phyloP scores from a whole-genome alignment of 2,113 vertebrate species.

The Chinchilla lanigera region DNA sequence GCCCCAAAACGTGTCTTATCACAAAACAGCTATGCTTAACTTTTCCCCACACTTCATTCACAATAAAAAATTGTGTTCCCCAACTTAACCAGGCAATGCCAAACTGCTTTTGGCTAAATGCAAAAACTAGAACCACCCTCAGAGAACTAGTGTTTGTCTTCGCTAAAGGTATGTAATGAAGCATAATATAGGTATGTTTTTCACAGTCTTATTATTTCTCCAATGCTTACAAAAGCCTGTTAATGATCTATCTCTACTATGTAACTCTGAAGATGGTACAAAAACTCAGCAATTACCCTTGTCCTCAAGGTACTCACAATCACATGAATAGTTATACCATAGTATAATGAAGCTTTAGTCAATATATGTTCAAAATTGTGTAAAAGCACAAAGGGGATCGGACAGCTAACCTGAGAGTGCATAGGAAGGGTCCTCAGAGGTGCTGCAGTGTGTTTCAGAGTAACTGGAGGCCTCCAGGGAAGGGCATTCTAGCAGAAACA shows the following conservation, averaged over 20 bases:
- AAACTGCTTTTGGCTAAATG: slow-evolving; percentile 55
- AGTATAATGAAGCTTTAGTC: neutral
- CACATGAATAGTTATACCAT: neutral
- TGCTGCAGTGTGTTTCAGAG: neutral
- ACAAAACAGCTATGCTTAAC: slow-evolving; percentile 55
- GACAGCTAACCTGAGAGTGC: neutral
- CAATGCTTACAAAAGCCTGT: neutral
- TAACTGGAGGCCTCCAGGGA: neutral
- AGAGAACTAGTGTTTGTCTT: slow-evolving; percentile 45
- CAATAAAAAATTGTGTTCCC: slow-evolving; percentile 55
- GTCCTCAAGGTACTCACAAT: neutral
- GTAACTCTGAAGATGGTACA: neutral
- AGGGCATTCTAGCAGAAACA: neutral
- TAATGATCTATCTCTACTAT: neutral
- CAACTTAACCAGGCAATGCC: slow-evolving; percentile 41
- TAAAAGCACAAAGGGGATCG: neutral
- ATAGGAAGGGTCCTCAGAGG: neutral
- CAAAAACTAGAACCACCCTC: slow-evolving; percentile 46
- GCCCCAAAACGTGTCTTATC: slow-evolving; percentile 55
- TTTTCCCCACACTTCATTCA: slow-evolving; percentile 58
- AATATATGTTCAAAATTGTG: neutral
- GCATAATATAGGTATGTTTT: slow-evolving; percentile 16
- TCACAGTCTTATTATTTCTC: slow-evolving; percentile 28
- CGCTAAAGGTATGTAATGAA: slow-evolving; percentile 28
- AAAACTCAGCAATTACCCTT: neutral